Evolutionary conservation across 1,140 invertebrate genomes (phyloP).

Genomic region (Nephila pilipes): DNA sequence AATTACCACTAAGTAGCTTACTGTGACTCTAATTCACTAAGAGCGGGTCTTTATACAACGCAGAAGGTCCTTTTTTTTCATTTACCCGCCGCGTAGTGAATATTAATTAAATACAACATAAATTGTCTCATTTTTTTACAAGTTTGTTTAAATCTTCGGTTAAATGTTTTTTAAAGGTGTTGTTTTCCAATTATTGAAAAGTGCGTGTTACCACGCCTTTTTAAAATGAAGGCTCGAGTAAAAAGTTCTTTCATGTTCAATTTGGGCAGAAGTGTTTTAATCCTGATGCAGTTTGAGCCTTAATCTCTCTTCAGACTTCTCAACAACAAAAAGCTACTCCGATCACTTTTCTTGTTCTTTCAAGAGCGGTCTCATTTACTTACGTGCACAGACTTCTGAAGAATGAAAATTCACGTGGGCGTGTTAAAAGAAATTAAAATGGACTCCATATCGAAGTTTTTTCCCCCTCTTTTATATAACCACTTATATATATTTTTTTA

Average conservation of each 20-base stretch:
- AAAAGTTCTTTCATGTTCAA: slow-evolving; percentile 19
- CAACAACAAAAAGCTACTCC: background rate
- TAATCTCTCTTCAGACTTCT: background rate
- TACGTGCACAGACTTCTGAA: background rate
- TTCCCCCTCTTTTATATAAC: no score
- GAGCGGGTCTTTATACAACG: background rate
- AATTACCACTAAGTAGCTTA: slow-evolving; percentile 18
- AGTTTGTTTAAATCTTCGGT: background rate
- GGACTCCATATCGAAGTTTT: background rate
- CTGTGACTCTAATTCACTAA: slow-evolving; percentile 2
- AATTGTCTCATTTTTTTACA: background rate
- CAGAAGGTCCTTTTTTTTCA: background rate
- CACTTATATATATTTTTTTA: no score
- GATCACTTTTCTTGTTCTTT: background rate
- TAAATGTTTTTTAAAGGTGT: background rate
- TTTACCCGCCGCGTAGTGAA: background rate
- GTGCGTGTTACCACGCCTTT: background rate
- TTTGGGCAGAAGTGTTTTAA: background rate
- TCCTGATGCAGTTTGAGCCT: background rate
- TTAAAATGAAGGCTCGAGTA: background rate
- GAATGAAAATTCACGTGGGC: background rate
- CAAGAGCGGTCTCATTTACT: background rate
- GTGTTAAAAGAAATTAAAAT: background rate
- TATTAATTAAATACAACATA: slow-evolving; percentile 20
- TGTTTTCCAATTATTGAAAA: slow-evolving; percentile 12